These are phyloP conservation scores for Monodelphis domestica DNA, from an alignment of 2,797 vertebrate genomes.

Conservation along the genomic window DNA sequence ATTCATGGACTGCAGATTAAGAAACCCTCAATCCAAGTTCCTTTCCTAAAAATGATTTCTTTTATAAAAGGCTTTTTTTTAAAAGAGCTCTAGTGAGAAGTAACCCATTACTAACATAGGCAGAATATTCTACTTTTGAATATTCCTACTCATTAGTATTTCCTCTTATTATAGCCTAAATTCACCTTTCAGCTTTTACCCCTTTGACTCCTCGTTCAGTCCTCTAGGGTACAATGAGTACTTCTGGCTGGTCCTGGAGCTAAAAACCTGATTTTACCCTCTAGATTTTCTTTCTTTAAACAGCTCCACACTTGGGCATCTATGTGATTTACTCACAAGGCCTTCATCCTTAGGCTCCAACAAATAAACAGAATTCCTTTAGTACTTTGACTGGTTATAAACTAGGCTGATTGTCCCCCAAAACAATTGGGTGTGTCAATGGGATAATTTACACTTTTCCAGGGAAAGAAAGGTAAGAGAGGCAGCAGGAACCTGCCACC, in stretches of 20 bases:
- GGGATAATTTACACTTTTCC: background rate
- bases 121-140: background rate
- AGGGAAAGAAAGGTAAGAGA: rapidly evolving
- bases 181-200: background rate
- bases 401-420: background rate
- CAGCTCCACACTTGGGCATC: background rate
- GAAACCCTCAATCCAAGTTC: background rate
- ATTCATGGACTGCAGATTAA: background rate
- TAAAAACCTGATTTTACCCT: background rate
- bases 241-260: background rate
- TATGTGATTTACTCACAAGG: background rate
- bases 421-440: background rate
- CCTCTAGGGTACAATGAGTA: background rate
- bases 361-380: background rate
- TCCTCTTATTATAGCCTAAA: background rate
- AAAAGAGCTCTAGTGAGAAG: background rate
- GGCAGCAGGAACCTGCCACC: rapidly evolving
- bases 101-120: background rate
- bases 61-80: background rate
- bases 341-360: background rate
- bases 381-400: background rate
- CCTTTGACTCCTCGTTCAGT: background rate
- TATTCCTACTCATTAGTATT: background rate
- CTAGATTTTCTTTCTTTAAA: slow-evolving; percentile 7
- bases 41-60: background rate